Percentiles rank a stretch among this genome's conserved stretches.
phyloP scores from a whole-genome alignment of 2,888 invertebrate genomes.

The Macropis europaea region DNA sequence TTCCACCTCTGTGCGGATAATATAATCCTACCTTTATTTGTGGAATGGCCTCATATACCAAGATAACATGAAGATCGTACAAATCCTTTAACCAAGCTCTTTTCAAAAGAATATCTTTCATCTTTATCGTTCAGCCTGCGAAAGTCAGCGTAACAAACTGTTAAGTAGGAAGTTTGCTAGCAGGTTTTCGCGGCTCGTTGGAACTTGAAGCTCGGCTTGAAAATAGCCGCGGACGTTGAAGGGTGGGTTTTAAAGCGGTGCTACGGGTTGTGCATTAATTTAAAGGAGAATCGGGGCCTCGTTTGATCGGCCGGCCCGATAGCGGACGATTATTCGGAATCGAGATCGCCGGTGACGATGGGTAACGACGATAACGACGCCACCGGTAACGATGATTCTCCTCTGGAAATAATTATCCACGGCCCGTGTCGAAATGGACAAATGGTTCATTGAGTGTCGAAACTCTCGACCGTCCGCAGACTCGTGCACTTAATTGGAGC shows the following conservation, averaged over 20 bases:
- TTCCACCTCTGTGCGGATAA: no score
- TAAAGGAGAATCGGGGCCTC: neutral
- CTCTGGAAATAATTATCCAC: conserved; percentile 50
- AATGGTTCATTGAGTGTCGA: conserved; percentile 31
- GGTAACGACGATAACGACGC: conserved; percentile 11
- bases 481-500: conserved; percentile 42
- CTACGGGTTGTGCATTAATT: conserved; percentile 15
- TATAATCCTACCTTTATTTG: no score
- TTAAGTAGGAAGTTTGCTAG: conserved; percentile 17
- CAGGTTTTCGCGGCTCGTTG: neutral
- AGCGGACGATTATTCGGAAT: conserved; percentile 24
- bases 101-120: no score
- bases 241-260: neutral
- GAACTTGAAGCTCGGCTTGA: conserved; percentile 12
- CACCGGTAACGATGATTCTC: conserved; percentile 26
- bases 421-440: conserved; percentile 42
- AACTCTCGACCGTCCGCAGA: conserved; percentile 30
- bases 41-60: no score
- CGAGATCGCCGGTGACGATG: neutral
- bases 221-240: neutral
- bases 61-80: no score
- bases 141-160: neutral
- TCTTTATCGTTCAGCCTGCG: neutral
- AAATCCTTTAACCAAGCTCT: no score
- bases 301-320: conserved; percentile 7